These are phyloP conservation scores for Neotoma lepida DNA, from an alignment of 2,113 vertebrate species.

Conservation along the genomic window DNA sequence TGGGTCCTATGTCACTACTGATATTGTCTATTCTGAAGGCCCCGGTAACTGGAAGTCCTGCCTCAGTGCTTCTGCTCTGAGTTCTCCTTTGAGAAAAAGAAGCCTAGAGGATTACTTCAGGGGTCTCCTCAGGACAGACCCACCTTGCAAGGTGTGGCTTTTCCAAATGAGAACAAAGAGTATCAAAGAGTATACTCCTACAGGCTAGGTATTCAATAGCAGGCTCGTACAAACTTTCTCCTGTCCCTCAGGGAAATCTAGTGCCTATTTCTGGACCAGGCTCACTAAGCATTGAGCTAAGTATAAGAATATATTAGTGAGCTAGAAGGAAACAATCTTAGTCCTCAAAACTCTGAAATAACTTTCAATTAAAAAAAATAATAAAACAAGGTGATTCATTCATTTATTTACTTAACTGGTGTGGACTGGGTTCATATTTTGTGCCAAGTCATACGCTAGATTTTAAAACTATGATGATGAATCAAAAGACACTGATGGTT, in stretches of 20 bases:
- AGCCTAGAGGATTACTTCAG: not conserved
- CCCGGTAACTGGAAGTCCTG: not conserved
- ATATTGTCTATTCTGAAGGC: not conserved
- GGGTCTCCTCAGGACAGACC: not conserved
- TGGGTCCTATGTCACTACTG: not conserved
- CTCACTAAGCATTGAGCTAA: not conserved
- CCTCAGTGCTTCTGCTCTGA: not conserved
- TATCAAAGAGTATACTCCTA: not conserved
- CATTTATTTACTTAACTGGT: not conserved
- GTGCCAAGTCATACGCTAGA: not conserved
- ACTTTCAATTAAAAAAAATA: not conserved
- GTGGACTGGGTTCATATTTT: not conserved
- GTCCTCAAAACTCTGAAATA: not conserved
- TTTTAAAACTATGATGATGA: slow-evolving; percentile 1
- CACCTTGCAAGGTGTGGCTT: not conserved
- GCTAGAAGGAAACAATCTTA: not conserved
- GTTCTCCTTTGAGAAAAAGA: not conserved
- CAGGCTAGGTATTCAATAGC: not conserved
- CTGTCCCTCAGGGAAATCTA: not conserved
- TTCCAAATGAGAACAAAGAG: not conserved
- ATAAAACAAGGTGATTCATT: slow-evolving; percentile 18
- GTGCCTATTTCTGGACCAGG: not conserved
- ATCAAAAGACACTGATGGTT: not conserved
- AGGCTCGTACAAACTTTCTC: not conserved
- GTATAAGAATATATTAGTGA: not conserved